These are phyloP conservation scores for Volucella inflata DNA, from an alignment of 2,888 invertebrate species.

Conservation along the genomic window DNA sequence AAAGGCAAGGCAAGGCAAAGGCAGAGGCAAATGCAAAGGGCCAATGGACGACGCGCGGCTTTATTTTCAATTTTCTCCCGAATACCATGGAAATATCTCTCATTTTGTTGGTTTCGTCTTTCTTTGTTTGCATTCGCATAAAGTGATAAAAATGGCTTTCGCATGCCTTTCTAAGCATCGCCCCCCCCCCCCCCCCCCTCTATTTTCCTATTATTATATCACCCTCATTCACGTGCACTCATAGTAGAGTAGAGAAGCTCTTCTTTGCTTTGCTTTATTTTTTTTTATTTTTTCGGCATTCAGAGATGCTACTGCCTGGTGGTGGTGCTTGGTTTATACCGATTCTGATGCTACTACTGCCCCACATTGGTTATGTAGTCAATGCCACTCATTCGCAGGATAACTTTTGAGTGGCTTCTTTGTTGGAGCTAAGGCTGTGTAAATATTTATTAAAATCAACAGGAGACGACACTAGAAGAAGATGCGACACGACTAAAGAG, in stretches of 20 bases:
- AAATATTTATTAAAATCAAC: constrained; percentile 62
- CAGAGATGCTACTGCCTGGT: neutral
- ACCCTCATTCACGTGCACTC: constrained; percentile 2
- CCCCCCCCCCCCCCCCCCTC: neutral
- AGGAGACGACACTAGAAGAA: constrained; percentile 22
- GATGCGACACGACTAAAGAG: neutral
- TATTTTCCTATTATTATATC: neutral
- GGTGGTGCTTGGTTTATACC: neutral
- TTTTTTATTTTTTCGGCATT: neutral
- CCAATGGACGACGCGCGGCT: neutral
- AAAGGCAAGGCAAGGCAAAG: no score
- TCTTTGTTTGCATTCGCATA: constrained; percentile 46
- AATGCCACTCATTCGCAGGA: constrained; percentile 34
- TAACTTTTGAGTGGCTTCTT: constrained; percentile 42
- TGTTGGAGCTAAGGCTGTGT: constrained; percentile 34
- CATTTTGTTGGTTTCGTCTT: neutral
- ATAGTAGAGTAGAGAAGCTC: neutral
- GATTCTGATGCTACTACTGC: constrained; percentile 4
- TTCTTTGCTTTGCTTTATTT: neutral
- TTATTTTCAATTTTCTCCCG: constrained; percentile 18
- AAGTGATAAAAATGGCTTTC: constrained; percentile 45
- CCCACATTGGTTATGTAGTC: constrained; percentile 31
- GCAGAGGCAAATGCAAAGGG: neutral
- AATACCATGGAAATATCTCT: constrained; percentile 16
- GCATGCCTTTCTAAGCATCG: constrained; percentile 3